Evolutionary conservation across 2,113 vertebrate genomes (phyloP).

Genomic region (Barbus barbus): DNA sequence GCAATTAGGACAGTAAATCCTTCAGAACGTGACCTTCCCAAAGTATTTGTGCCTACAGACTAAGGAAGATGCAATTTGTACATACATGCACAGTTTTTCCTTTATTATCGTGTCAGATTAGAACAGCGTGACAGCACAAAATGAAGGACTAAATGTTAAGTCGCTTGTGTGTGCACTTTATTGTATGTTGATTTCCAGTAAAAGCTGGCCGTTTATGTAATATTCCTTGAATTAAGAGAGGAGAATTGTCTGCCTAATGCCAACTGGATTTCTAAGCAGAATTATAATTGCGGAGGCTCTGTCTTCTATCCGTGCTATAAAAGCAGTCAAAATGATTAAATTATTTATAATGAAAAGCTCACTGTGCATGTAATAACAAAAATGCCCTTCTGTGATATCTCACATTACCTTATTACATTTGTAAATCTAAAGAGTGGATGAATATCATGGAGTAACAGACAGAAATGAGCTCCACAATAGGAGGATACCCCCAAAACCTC

Average conservation of each 20-base stretch:
- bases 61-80: background rate
- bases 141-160: background rate
- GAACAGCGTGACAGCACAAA: background rate
- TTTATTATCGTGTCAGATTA: background rate
- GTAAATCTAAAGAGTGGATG: conserved; percentile 19
- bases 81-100: background rate
- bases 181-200: conserved; percentile 70
- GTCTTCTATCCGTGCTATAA: conserved; percentile 16
- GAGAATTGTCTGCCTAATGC: conserved; percentile 66
- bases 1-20: conserved; percentile 60
- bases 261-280: conserved; percentile 64
- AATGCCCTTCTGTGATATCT: conserved; percentile 18
- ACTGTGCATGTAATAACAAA: conserved; percentile 27
- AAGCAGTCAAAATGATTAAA: conserved; percentile 37
- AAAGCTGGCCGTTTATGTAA: conserved; percentile 69
- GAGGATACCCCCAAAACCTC: conserved; percentile 58
- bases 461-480: background rate
- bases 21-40: background rate
- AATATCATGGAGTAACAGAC: background rate
- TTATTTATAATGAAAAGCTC: conserved; percentile 32
- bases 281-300: conserved; percentile 20
- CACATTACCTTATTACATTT: conserved; percentile 27
- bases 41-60: background rate
- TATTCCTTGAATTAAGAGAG: conserved; percentile 71
- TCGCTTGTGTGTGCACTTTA: background rate